Percentiles rank a stretch among this genome's conserved stretches.
Evolutionary conservation across 1,140 invertebrate species (phyloP).

Genomic region (Rhizoglyphus robini): DNA sequence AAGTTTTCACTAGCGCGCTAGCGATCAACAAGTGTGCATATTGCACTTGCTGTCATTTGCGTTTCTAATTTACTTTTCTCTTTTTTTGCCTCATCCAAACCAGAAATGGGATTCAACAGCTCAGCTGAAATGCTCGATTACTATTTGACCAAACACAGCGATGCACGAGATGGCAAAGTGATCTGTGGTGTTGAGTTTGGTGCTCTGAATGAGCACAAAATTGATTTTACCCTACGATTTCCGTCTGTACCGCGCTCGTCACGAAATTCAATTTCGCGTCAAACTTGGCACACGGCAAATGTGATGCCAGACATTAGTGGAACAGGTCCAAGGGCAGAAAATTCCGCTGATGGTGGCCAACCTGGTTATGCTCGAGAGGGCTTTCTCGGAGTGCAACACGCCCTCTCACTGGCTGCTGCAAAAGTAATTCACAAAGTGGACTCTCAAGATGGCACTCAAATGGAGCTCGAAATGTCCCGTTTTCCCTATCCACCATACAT

Average conservation of each 20-base stretch:
- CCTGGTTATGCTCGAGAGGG: conserved; percentile 12
- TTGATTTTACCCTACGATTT: conserved; percentile 12
- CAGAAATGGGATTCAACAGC: conserved; percentile 27
- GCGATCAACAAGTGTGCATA: no score
- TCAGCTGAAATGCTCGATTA: conserved; percentile 35
- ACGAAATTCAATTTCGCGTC: neutral
- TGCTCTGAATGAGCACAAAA: neutral
- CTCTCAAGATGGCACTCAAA: neutral
- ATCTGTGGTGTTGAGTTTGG: conserved; percentile 13
- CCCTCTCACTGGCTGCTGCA: neutral
- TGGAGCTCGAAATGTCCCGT: neutral
- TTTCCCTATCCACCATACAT: conserved; percentile 14
- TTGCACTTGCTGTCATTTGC: no score
- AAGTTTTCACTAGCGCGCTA: no score
- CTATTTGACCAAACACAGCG: conserved; percentile 26
- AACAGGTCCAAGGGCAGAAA: neutral
- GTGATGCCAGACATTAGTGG: neutral
- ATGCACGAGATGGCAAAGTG: conserved; percentile 26
- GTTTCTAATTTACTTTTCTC: no score
- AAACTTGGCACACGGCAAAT: neutral
- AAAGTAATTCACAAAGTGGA: neutral
- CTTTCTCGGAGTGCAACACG: conserved; percentile 11
- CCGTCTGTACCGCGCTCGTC: neutral
- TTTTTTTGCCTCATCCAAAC: no score
- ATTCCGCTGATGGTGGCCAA: neutral